Evolutionary conservation across 2,888 invertebrate genomes (phyloP), one percentile per base, ranked within the genome.

Genomic region (Orthonevra nobilis): DNA sequence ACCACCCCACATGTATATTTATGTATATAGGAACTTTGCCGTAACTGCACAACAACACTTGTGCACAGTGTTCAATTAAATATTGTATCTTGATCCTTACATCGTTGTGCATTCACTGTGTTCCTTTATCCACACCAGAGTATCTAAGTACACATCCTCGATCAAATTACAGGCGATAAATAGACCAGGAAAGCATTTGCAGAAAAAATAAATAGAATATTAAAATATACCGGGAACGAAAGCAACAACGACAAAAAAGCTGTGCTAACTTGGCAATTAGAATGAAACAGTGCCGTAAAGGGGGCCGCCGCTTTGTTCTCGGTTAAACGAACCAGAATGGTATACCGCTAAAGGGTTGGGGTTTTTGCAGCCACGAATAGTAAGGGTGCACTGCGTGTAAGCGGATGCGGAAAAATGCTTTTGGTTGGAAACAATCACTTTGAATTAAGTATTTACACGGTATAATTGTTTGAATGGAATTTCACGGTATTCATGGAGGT

Each of bases 11-110:
- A 23, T 23, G 23, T 5, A 23, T 23, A 5, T 23, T 23, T 23
- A 23, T 23, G 0, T 17, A 28, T 2, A 23, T 23, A 1, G 3
- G 32, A 15, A 38, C 42, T 3, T 23, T 23, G n/a, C n/a, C n/a
- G n/a, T n/a, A n/a, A n/a, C n/a, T 5, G 26, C 12, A 48, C 50
- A 46, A 28, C 26, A 60, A 14, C 40, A 42, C 36, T 66, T 74
- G 36, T 44, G 58, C 5, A 23, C 5, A n/a, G n/a, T n/a, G n/a
- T 74, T 74, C 66, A 74, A 74, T 74, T 74, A 74, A 74, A 74
- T 66, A 42, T 46, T 52, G 52, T 60, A 74, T 66, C 73, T 60
- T 23, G 52, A 66, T 60, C 42, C 30, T 50, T 48, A 64, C 44
- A 44, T 46, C 26, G 58, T 60, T 52, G 44, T 44, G 52, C 73